A percentile compares a stretch with the other conserved stretches of the same genome.
These are phyloP conservation scores for Centroberyx gerrardi DNA, from an alignment of 2,797 vertebrate species.

Conservation along the genomic window DNA sequence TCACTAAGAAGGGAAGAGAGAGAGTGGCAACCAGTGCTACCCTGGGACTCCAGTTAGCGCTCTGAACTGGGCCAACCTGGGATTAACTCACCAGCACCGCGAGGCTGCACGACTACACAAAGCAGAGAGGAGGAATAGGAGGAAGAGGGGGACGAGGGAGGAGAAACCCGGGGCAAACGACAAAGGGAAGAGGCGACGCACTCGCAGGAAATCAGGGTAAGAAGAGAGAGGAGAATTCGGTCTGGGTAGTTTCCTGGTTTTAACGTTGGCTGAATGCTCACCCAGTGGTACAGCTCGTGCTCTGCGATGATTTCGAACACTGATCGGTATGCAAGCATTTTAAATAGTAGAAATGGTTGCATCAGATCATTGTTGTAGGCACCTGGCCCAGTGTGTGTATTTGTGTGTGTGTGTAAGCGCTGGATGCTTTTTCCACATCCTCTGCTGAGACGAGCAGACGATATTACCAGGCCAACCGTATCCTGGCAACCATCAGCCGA, in stretches of 20 bases:
- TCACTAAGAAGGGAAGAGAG: slow-evolving; percentile 31
- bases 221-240: slow-evolving; percentile 17
- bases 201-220: slow-evolving; percentile 62
- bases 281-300: background rate
- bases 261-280: background rate
- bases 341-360: background rate
- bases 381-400: slow-evolving; percentile 8
- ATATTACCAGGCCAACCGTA: slow-evolving; percentile 82
- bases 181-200: slow-evolving; percentile 23
- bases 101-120: background rate
- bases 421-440: slow-evolving; percentile 55
- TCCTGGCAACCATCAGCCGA: slow-evolving; percentile 86
- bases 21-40: slow-evolving; percentile 43
- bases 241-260: slow-evolving; percentile 8
- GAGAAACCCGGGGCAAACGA: slow-evolving; percentile 28
- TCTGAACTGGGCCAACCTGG: slow-evolving; percentile 36
- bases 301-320: background rate
- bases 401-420: slow-evolving; percentile 24
- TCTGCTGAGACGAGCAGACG: slow-evolving; percentile 68
- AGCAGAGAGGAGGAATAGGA: slow-evolving; percentile 16
- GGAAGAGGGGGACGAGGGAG: slow-evolving; percentile 11
- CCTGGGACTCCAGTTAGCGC: slow-evolving; percentile 21
- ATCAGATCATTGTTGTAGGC: slow-evolving; percentile 26
- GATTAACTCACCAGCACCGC: slow-evolving; percentile 46
- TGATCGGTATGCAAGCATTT: background rate